Percentiles rank a stretch among this genome's conserved stretches.
These are phyloP conservation scores for Deroplatys truncata DNA, from an alignment of 2,888 invertebrate species.

Conservation along the genomic window DNA sequence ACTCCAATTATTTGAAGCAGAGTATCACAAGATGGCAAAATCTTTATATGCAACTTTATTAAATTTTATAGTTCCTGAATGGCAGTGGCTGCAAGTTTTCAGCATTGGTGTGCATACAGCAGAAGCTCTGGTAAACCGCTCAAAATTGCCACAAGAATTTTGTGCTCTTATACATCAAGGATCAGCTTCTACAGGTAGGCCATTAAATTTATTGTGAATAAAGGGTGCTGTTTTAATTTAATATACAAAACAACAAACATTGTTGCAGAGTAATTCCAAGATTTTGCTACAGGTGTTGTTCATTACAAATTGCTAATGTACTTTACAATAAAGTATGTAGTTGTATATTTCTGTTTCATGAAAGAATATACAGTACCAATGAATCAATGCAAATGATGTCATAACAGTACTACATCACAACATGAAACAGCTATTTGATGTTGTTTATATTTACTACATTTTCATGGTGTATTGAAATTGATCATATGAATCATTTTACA, in stretches of 20 bases:
- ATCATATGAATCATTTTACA: no score
- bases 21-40: neutral
- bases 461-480: no score
- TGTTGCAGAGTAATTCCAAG: no score
- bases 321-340: no score
- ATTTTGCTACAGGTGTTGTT: no score
- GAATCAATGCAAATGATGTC: no score
- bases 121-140: conserved; percentile 50
- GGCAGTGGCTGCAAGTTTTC: conserved; percentile 56
- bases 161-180: conserved; percentile 19
- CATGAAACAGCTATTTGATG: no score
- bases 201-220: neutral
- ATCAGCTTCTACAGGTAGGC: conserved; percentile 14
- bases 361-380: no score
- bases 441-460: no score
- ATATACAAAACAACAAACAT: neutral
- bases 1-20: neutral
- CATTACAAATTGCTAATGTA: no score
- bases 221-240: neutral
- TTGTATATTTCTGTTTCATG: no score
- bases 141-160: conserved; percentile 47
- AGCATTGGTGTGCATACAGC: conserved; percentile 53
- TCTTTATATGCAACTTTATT: neutral
- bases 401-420: no score
- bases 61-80: conserved; percentile 42